These are phyloP conservation scores for Steinernema khuongi DNA, from an alignment of 1,140 invertebrate genomes.

Conservation along the genomic window DNA sequence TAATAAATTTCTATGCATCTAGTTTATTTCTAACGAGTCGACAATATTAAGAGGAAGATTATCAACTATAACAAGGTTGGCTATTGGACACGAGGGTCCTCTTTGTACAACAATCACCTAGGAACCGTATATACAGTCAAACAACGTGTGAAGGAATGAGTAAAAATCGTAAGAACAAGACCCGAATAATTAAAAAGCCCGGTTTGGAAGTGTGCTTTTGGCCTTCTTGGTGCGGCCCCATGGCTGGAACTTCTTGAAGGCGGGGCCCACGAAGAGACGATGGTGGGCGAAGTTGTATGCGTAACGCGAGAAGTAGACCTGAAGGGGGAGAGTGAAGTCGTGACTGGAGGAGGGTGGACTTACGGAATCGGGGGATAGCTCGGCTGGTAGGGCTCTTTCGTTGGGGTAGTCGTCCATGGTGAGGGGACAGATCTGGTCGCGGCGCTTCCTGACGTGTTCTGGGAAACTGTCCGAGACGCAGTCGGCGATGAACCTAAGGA, in stretches of 20 bases:
- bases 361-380: neutral
- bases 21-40: too few species aligned
- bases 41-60: too few species aligned
- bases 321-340: neutral
- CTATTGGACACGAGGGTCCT: neutral
- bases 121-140: neutral
- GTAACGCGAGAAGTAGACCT: neutral
- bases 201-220: neutral
- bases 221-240: neutral
- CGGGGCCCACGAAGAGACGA: neutral
- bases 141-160: neutral
- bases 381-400: neutral
- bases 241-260: neutral
- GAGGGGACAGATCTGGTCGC: neutral
- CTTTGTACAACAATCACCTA: neutral
- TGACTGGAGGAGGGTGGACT: neutral
- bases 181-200: neutral
- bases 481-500: neutral
- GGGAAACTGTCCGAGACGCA: neutral
- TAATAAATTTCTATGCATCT: conserved; percentile 8
- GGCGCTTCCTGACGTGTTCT: neutral
- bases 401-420: neutral
- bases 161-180: neutral
- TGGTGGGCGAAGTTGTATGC: neutral
- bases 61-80: neutral